These are phyloP conservation scores for Scaptomyza reducta DNA, from an alignment of 2,888 invertebrate species.

Conservation along the genomic window DNA sequence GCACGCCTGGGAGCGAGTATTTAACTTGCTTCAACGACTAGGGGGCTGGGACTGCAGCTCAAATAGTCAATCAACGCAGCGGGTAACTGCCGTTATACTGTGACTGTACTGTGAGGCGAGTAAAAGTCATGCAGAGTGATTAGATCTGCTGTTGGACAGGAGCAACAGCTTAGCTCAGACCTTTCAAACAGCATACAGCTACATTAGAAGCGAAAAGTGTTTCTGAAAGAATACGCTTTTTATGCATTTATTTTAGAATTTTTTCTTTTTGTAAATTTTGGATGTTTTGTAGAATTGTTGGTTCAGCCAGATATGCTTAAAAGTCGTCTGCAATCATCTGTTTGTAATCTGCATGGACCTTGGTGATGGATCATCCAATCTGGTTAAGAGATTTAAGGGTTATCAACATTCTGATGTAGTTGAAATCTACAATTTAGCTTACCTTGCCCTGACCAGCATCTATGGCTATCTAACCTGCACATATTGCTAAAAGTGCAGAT, in stretches of 20 bases:
- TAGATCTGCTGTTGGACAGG: slow-evolving; percentile 22
- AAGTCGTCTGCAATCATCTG: slow-evolving; percentile 2
- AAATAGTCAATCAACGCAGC: slow-evolving; percentile 24
- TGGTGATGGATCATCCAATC: slow-evolving; percentile 1
- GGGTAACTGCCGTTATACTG: slow-evolving; percentile 10
- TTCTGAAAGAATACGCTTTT: not conserved
- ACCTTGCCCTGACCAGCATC: slow-evolving; percentile 19
- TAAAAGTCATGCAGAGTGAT: slow-evolving; percentile 29
- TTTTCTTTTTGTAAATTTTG: not conserved
- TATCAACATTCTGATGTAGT: not conserved
- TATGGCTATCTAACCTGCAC: slow-evolving; percentile 18
- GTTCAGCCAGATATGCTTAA: not conserved
- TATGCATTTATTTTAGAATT: not conserved
- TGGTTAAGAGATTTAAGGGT: not conserved
- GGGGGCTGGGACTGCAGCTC: slow-evolving; percentile 10
- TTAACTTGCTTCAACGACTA: slow-evolving; percentile 23
- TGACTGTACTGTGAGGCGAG: not conserved
- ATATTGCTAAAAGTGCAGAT: slow-evolving; percentile 35
- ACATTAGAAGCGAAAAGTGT: slow-evolving; percentile 12
- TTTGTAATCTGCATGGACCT: not conserved
- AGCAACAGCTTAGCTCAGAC: slow-evolving; percentile 2
- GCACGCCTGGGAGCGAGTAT: slow-evolving; percentile 56
- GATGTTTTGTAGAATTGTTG: not conserved
- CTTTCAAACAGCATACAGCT: slow-evolving; percentile 14
- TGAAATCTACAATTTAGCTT: not conserved